Base-by-base conservation (phyloP, 2,888 invertebrate species). In the Chymomyza procnemis region DNA sequence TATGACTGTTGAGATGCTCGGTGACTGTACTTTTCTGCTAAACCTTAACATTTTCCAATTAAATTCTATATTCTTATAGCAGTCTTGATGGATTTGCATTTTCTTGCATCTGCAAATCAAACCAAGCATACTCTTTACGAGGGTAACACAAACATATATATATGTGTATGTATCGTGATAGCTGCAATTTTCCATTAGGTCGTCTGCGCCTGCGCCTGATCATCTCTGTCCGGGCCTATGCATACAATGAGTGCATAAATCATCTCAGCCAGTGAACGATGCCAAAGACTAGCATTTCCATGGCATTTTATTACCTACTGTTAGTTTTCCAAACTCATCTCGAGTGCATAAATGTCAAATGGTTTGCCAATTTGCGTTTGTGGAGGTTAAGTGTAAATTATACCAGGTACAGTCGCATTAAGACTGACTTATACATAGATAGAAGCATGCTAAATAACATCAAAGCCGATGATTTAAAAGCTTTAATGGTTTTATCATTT, bases 201-300 rank as follows among this genome's bases (percentile, higher is more conserved):
- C 58, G 16, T 12, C 57, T 16, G 69, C 69, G 58, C 74, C 64
- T 34, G 52, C 41, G 46, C 34, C 26, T 57, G 26, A 46, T 66
- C 60, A 66, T 65, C 41, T 62, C 30, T 54, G 26, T 34, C 22
- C 22, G 12, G 16, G 54, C 66, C 69, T 72, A 62, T 73, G 71
- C 73, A 78, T 85, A 86, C 85, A 86, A 86, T 85, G 83, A 85
- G 80, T 85, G 80, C 79, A 86, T 86, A 87, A 87, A 86, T 86
- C 86, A 86, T 88, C 87, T 83, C 69, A 69, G 46, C 54, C 73
- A 22, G 64, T 12, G 12, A 41, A 19, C 22, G 54, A 21, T 22
- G 22, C 14, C 54, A 21, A 54, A 54, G 62, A 66, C 66, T 76
- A 72, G 54, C 64, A 73, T 75, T 78, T 75, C 68, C 71, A 71